phyloP scores from a whole-genome alignment of 2,113 vertebrate species.

The Edolisoma coerulescens region DNA sequence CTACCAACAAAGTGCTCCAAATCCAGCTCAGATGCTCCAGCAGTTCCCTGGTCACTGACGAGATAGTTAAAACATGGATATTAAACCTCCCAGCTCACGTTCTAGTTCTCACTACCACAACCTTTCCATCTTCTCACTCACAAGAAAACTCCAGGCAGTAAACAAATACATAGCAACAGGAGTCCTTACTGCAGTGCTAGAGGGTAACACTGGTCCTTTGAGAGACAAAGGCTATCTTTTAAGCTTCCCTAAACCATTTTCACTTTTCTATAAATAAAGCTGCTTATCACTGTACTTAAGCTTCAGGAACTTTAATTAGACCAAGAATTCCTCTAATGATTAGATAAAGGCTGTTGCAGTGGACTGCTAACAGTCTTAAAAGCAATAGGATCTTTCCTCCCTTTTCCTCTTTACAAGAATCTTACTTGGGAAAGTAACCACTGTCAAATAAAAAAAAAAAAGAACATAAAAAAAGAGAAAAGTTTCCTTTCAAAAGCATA shows the following conservation, averaged over 20 bases:
- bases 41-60: neutral
- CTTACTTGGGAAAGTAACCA: neutral
- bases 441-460: neutral
- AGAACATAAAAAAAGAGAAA: neutral
- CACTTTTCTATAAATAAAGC: constrained; percentile 53
- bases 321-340: constrained; percentile 52
- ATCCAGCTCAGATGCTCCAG: neutral
- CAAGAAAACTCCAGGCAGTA: neutral
- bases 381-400: neutral
- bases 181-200: neutral
- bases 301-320: constrained; percentile 40
- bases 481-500: neutral
- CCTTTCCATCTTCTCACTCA: neutral
- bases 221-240: neutral
- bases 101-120: neutral
- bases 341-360: constrained; percentile 42
- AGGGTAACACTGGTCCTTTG: neutral
- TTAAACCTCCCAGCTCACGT: neutral
- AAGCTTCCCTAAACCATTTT: constrained; percentile 20
- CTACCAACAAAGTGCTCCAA: neutral
- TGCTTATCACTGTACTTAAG: constrained; percentile 38
- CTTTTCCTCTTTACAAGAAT: neutral
- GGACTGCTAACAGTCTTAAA: neutral
- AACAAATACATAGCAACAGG: neutral
- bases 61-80: fast-evolving